phyloP scores from a whole-genome alignment of 2,113 vertebrate genomes.

The Hyla sarda region DNA sequence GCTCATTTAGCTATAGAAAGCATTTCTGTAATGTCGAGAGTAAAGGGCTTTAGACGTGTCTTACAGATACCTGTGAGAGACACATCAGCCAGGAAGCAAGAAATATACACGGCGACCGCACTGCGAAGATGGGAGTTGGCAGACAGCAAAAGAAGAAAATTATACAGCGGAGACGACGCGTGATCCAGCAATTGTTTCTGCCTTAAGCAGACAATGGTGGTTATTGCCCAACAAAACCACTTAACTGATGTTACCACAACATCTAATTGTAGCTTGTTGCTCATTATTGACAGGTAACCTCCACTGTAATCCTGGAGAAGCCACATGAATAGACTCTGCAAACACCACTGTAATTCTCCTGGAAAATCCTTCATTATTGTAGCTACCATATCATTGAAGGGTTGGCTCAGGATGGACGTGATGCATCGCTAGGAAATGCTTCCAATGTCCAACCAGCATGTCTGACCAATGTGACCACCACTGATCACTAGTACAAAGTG shows the following conservation, averaged over 20 bases:
- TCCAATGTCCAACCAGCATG: no score
- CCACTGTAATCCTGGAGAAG: neutral
- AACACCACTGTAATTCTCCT: neutral
- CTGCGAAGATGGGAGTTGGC: neutral
- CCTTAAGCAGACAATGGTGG: neutral
- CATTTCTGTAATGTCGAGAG: neutral
- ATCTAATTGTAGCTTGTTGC: neutral
- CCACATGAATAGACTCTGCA: neutral
- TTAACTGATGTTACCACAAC: neutral
- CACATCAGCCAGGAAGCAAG: neutral
- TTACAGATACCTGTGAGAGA: slow-evolving; percentile 8
- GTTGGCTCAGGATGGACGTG: no score
- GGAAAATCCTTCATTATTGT: neutral
- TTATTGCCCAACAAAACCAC: neutral
- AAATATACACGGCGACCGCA: neutral
- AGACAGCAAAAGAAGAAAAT: neutral
- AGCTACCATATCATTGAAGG: neutral
- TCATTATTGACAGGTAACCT: neutral
- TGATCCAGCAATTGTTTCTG: neutral
- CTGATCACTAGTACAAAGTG: no score
- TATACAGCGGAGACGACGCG: neutral
- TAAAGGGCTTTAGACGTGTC: neutral
- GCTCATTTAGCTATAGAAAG: slow-evolving; percentile 8
- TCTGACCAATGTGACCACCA: no score
- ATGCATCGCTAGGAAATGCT: no score